A percentile compares a stretch with the other conserved stretches of the same genome.
Evolutionary conservation across 2,797 vertebrate species (phyloP).

Genomic region (Steatocranus sp.): DNA sequence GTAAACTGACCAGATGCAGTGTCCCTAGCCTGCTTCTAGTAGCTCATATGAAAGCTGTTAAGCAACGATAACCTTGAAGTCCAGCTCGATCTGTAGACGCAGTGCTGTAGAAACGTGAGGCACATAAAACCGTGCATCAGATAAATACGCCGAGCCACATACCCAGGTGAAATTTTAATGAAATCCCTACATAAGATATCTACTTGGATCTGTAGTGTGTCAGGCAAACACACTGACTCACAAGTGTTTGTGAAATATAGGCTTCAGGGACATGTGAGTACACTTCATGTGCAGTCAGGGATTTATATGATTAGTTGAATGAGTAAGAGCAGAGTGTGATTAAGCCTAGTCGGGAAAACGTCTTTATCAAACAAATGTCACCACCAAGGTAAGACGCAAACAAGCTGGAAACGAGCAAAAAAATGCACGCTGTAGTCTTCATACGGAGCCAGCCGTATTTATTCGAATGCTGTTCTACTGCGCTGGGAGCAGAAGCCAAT

Average conservation of each 20-base stretch:
- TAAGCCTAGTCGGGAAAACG: slow-evolving; percentile 4
- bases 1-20: slow-evolving; percentile 33
- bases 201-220: not conserved
- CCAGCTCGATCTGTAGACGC: slow-evolving; percentile 26
- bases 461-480: not conserved
- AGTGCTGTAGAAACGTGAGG: slow-evolving; percentile 27
- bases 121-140: slow-evolving; percentile 45
- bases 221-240: slow-evolving; percentile 8
- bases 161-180: slow-evolving; percentile 47
- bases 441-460: not conserved
- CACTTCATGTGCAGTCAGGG: slow-evolving; percentile 4
- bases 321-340: not conserved
- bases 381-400: not conserved
- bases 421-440: not conserved
- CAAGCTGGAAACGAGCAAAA: not conserved
- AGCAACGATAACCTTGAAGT: slow-evolving; percentile 65
- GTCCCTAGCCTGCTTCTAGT: slow-evolving; percentile 27
- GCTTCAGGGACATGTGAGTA: slow-evolving; percentile 3
- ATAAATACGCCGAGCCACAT: slow-evolving; percentile 42
- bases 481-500: not conserved
- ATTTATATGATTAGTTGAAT: slow-evolving; percentile 17
- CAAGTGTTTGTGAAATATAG: slow-evolving; percentile 12
- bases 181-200: slow-evolving; percentile 30
- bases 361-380: not conserved
- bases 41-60: slow-evolving; percentile 50